Percentiles rank a stretch among this genome's conserved stretches.
phyloP scores from a whole-genome alignment of 2,888 invertebrate genomes.

The Antitype chi region DNA sequence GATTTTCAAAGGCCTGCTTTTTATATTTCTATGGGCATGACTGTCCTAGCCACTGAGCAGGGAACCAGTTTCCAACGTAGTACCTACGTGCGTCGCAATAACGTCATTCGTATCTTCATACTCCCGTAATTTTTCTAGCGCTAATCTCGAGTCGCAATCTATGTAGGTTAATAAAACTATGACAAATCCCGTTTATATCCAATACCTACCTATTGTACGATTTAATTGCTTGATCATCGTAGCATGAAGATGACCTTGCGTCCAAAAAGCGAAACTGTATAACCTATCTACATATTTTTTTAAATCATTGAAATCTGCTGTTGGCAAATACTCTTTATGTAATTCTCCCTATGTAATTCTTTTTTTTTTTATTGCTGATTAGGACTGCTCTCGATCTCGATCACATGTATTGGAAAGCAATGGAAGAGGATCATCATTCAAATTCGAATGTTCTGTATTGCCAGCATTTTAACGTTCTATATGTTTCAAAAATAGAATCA shows the following conservation, averaged over 20 bases:
- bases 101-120: too few species aligned
- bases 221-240: constrained; percentile 54
- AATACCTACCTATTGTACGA: constrained; percentile 48
- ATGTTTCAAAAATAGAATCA: not conserved
- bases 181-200: constrained; percentile 39
- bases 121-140: not conserved
- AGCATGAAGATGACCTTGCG: constrained; percentile 57
- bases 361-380: too few species aligned
- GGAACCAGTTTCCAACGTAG: too few species aligned
- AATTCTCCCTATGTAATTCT: not conserved
- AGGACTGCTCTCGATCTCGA: too few species aligned
- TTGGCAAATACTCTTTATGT: constrained; percentile 1
- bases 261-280: constrained; percentile 41
- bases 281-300: constrained; percentile 24
- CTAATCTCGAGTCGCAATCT: not conserved
- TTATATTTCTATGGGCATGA: too few species aligned
- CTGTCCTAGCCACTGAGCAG: not conserved
- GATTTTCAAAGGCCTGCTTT: not conserved
- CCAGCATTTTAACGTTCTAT: not conserved
- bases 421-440: not conserved
- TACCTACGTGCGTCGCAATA: too few species aligned
- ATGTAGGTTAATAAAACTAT: constrained; percentile 35
- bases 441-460: not conserved
- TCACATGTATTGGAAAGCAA: too few species aligned
- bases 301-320: constrained; percentile 9